phyloP scores from a whole-genome alignment of 2,888 invertebrate genomes.

The Philonicus albiceps region DNA sequence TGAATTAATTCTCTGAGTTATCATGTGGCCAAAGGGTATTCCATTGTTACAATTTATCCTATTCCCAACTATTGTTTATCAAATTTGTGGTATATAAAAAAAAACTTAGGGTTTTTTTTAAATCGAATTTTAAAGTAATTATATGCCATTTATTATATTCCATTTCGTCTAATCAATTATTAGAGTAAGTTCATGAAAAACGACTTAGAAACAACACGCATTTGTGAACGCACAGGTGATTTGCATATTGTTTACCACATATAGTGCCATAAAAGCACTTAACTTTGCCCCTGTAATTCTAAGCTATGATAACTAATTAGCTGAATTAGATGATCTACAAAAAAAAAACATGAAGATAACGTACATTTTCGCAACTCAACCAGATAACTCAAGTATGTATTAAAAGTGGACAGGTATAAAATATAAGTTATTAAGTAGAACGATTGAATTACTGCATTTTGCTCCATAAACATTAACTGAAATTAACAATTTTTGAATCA shows the following conservation, averaged over 20 bases:
- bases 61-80: too few relatives aligned
- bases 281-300: neutral
- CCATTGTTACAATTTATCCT: too few relatives aligned
- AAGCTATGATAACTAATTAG: neutral
- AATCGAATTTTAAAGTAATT: too few relatives aligned
- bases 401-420: neutral
- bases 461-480: too few relatives aligned
- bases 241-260: neutral
- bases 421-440: too few relatives aligned
- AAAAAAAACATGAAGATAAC: neutral
- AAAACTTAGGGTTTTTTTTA: too few relatives aligned
- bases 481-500: neutral
- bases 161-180: neutral
- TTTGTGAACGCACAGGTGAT: neutral
- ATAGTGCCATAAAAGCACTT: neutral
- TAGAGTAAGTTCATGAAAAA: neutral
- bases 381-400: neutral
- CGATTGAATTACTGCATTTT: too few relatives aligned
- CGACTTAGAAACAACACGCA: neutral
- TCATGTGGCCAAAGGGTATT: neutral
- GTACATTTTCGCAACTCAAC: neutral
- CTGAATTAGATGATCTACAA: neutral
- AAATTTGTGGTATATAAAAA: too few relatives aligned
- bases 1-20: neutral
- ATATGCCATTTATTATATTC: too few relatives aligned